These are phyloP conservation scores for Mactra quadrangularis DNA, from an alignment of 1,140 invertebrate species.

Conservation along the genomic window DNA sequence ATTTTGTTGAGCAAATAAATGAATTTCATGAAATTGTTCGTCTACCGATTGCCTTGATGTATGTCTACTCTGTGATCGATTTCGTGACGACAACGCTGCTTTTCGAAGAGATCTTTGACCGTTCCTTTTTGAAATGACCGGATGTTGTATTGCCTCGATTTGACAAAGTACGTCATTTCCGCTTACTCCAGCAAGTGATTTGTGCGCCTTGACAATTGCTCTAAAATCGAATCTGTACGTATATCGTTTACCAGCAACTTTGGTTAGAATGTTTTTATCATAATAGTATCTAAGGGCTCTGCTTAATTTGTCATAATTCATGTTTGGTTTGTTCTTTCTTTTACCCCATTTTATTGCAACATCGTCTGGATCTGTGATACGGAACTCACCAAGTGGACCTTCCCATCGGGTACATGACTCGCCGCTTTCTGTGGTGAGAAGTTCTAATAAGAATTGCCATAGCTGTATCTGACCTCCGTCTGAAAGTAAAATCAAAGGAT, in stretches of 20 bases:
- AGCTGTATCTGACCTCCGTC: slow-evolving; percentile 85
- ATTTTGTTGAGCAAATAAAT: neutral
- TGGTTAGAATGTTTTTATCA: slow-evolving; percentile 99
- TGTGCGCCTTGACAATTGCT: slow-evolving; percentile 47
- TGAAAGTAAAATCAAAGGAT: slow-evolving; percentile 53
- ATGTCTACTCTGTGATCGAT: no score
- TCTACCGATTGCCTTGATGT: neutral
- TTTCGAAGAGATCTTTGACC: slow-evolving; percentile 17
- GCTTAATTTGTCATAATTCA: slow-evolving; percentile 95
- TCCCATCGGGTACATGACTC: slow-evolving; percentile 98
- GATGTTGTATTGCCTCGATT: slow-evolving; percentile 55
- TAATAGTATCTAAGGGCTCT: slow-evolving; percentile 91
- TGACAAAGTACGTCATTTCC: slow-evolving; percentile 36
- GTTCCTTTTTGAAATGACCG: slow-evolving; percentile 19
- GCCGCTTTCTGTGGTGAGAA: slow-evolving; percentile 94
- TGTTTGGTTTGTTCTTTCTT: slow-evolving; percentile 95
- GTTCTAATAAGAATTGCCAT: slow-evolving; percentile 98
- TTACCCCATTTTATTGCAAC: slow-evolving; percentile 97
- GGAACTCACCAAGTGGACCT: slow-evolving; percentile 98
- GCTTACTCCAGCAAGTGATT: slow-evolving; percentile 35
- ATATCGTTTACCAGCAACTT: slow-evolving; percentile 95
- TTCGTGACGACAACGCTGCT: neutral
- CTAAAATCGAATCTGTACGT: slow-evolving; percentile 80
- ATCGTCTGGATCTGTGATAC: slow-evolving; percentile 98
- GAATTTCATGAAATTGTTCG: neutral